These are phyloP conservation scores for Cololabis saira DNA, from an alignment of 2,113 vertebrate genomes.

Conservation along the genomic window DNA sequence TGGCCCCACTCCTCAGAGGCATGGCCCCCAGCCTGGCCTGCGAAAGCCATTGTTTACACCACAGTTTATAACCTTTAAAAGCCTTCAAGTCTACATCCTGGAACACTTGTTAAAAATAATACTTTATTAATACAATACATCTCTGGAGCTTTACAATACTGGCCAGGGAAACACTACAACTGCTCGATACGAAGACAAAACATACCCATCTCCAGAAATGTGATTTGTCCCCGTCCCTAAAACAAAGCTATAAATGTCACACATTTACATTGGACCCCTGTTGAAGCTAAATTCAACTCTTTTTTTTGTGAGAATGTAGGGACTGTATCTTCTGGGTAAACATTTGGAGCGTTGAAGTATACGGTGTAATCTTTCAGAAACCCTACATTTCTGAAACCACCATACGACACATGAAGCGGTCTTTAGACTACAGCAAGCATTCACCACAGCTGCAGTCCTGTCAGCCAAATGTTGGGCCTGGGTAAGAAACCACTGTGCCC, in stretches of 20 bases:
- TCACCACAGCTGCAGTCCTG: slow-evolving; percentile 64
- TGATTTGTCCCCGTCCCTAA: neutral
- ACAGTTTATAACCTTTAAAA: slow-evolving; percentile 70
- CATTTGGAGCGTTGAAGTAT: slow-evolving; percentile 26
- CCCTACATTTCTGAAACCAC: slow-evolving; percentile 60
- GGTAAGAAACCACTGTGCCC: slow-evolving; percentile 68
- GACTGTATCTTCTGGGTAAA: slow-evolving; percentile 44
- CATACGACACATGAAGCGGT: slow-evolving; percentile 50
- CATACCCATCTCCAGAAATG: neutral
- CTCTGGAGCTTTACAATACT: slow-evolving; percentile 24
- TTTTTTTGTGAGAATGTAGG: slow-evolving; percentile 7
- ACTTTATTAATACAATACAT: slow-evolving; percentile 62
- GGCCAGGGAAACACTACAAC: slow-evolving; percentile 30
- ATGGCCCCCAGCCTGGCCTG: slow-evolving; percentile 45
- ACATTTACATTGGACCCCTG: slow-evolving; percentile 30
- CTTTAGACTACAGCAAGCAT: slow-evolving; percentile 42
- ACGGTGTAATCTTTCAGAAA: slow-evolving; percentile 48
- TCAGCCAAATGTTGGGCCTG: slow-evolving; percentile 71
- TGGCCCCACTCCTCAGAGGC: slow-evolving; percentile 52
- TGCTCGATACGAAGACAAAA: neutral
- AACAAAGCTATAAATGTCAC: slow-evolving; percentile 7
- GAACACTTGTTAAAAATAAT: slow-evolving; percentile 63
- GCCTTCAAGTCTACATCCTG: slow-evolving; percentile 47
- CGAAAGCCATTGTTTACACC: slow-evolving; percentile 68
- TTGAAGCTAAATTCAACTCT: slow-evolving; percentile 41